Conservation (phyloP, 2,888 invertebrate species). For the Hypselothyrea guttata region DNA sequence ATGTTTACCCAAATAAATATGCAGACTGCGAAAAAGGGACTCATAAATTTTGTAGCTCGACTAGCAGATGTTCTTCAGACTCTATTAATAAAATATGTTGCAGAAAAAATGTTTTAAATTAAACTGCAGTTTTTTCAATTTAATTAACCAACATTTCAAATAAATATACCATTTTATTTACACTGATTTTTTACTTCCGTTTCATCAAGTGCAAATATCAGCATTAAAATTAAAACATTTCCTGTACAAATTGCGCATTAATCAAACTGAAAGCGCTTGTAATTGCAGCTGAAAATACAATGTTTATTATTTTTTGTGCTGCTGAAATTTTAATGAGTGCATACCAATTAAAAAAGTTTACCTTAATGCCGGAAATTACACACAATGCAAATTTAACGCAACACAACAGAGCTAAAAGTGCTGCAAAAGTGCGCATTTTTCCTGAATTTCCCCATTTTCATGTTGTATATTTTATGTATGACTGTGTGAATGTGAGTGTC, state of each 20-base stretch:
- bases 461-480: not conserved
- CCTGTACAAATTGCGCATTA: slow-evolving; percentile 3
- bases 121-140: too few species aligned
- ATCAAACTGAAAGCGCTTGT: slow-evolving; percentile 7
- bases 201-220: not conserved
- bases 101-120: not conserved
- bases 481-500: not conserved
- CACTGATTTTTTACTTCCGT: too few species aligned
- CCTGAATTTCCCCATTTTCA: not conserved
- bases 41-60: not conserved
- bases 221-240: not conserved
- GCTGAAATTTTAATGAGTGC: slow-evolving; percentile 26
- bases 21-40: too few species aligned
- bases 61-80: not conserved
- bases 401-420: not conserved
- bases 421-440: slow-evolving; percentile 24
- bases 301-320: slow-evolving; percentile 8
- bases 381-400: slow-evolving; percentile 21
- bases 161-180: too few species aligned
- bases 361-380: slow-evolving; percentile 25
- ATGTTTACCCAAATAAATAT: slow-evolving; percentile 1
- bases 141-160: too few species aligned
- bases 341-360: slow-evolving; percentile 35
- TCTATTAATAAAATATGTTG: too few species aligned
- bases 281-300: not conserved